Base-by-base conservation (phyloP, 2,888 invertebrate genomes). In the Liodrosophila aerea region DNA sequence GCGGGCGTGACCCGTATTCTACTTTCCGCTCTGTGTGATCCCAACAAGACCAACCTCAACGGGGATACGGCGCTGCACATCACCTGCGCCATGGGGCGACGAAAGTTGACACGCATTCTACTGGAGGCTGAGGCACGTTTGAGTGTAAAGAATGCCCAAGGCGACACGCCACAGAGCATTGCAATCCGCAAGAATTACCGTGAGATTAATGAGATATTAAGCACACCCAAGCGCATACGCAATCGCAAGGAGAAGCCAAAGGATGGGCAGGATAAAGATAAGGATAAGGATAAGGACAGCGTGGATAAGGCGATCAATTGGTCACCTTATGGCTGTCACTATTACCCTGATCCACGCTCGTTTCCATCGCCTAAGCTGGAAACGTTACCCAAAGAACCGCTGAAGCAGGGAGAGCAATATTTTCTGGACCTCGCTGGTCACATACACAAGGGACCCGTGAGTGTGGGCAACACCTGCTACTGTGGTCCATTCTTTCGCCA, bases 61-160 rank as follows among this genome's bases (percentile, higher is more conserved):
- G 97, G 97, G 0, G 98, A 98, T 91, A 97, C 97, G 0, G 95
- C 97, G 0, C 91, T 98, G 9, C 98, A 98, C 89, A 97, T 98
- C 80, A 94, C 97, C 0, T 95, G 97, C 7, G 98, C 98, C 1
- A 96, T 98, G 96, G 97, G 97, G 4, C 92, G 97, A 15, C 91
- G 97, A 50, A 98, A 98, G 91, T 92, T 98, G 60, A 97, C 97
- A 7, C 92, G 96, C 83, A 96, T 98, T 71, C 92, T 98, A 13
- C 92, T 98, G 27, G 97, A 98, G 88, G 95, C 97, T 0, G 95
- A 95, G 52, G 95, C 96, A 87, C 95, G 94, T 77, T 91, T 92
- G 58, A 90, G 90, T 43, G 89, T 94, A 78, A 92, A 92, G 88
- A 88, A 90, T 90, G 64, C 89, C 85, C 80, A 91, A 91, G 93